Percentiles rank a stretch among this genome's conserved stretches.
These are phyloP conservation scores for Enteromius afrohamiltoni DNA, from an alignment of 2,797 vertebrate genomes.

Conservation along the genomic window DNA sequence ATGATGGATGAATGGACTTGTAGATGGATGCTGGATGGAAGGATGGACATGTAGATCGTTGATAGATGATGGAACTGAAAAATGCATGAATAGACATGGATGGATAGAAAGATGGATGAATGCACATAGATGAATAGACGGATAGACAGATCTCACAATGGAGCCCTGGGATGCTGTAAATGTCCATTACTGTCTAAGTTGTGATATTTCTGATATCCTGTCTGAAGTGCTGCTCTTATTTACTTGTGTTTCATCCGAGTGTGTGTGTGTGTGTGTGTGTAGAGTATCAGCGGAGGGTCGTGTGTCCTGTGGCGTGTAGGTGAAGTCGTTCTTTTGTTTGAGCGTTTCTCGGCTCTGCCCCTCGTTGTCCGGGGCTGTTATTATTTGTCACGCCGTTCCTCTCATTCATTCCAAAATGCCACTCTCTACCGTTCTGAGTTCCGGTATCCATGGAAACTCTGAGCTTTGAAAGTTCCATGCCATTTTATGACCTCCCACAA, in stretches of 20 bases:
- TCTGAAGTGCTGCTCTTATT: not conserved
- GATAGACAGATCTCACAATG: not conserved
- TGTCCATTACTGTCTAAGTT: not conserved
- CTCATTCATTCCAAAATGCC: constrained; percentile 69
- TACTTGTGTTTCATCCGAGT: not conserved
- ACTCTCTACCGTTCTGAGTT: constrained; percentile 59
- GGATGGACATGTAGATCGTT: not conserved
- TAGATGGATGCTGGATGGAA: not conserved
- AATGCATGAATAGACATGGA: not conserved
- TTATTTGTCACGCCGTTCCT: constrained; percentile 68
- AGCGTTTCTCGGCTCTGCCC: constrained; percentile 36
- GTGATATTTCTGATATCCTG: not conserved
- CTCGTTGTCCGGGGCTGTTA: constrained; percentile 68
- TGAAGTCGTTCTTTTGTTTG: constrained; percentile 57
- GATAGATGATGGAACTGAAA: not conserved
- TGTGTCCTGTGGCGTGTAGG: constrained; percentile 52
- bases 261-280: not conserved
- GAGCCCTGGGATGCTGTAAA: too few species aligned
- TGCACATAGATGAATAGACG: not conserved
- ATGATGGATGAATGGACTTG: too few species aligned
- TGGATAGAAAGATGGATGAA: not conserved
- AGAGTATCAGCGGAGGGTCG: constrained; percentile 4
- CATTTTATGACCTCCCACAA: constrained; percentile 69
- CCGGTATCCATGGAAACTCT: constrained; percentile 78
- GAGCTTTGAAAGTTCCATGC: constrained; percentile 68